Evolutionary conservation across 2,888 invertebrate species (phyloP), one percentile per base, ranked within the genome.

Genomic region (Electrophaes corylata): DNA sequence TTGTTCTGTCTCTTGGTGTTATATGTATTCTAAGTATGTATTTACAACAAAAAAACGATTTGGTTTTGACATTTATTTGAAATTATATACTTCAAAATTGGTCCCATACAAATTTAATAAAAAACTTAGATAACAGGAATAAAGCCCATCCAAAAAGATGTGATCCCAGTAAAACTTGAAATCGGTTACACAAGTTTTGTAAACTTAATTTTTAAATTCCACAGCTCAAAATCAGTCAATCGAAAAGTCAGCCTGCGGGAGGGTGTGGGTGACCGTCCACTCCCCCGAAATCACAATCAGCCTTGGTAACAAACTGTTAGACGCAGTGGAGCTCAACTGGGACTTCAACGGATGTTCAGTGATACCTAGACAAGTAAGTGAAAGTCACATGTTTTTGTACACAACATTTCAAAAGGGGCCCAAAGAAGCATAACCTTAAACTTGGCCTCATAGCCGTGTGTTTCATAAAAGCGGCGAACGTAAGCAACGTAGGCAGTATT

Each of bases 281-380:
- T 89, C 92, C 0, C 87, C 88, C 0, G 81, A 79, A 8, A 73
- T 86, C 46, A 73, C 70, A 4, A 54, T 77, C 43, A 66, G 72
- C 2, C 0, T n/a, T 0, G 64, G 68, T 10, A 68, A 66, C 10
- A 65, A 64, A 18, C 62, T 91, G 11, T 66, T 78, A 1, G 90
- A 92, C 63, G 90, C 87, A 1, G 49, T 92, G 40, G 92, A 92
- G 64, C 84, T 92, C 39, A 92, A 92, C 71, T 92, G 92, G 92
- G 88, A 92, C 70, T 88, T 91, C 70, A 80, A 67, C 31, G 81
- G 81, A 10, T 92, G 92, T 64, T 76, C 83, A 11, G 71, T 60
- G 33, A 44, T 81, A 35, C 91, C 91, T 4, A 79, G 63, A 73
- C 84, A 86, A 77, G 91, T 91, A 61, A 78, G 73, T 64, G 39